Base-by-base conservation (phyloP, 2,797 vertebrate species). In the Enteromius radiatus region DNA sequence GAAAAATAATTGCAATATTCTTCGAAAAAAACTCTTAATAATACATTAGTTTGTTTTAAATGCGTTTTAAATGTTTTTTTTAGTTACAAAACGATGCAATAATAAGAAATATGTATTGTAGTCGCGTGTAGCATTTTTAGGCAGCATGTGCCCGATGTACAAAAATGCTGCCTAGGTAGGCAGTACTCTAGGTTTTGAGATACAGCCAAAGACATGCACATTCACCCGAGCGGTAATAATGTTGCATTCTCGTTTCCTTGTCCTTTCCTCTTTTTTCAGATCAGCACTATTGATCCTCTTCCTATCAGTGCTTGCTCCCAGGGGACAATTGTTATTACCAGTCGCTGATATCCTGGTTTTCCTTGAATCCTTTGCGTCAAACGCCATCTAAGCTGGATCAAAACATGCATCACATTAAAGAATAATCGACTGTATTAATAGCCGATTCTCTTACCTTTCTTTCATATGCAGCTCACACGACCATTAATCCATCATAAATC, bases 401-500 rank as follows among this genome's bases (percentile, higher is more conserved):
- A 71, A 70, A 76, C 79, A 81, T 56, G 74, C 78, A 49, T 64
- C n/a, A 15, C 43, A 43, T 81, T 75, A 49, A 70, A 80, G 26
- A 56, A 31, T 14, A 28, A 56, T 23, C 12, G 36, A 14, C 26
- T 33, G 61, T 19, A 47, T 17, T 14, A 23, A 2, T 65, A 65
- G 59, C 28, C 9, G 23, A 68, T 52, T 85, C 67, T 45, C 91
- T 92, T 86, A 94, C 94, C 93, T 94, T 86, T 90, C 77, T 82
- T 82, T 82, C 86, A 81, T 84, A 90, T 90, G 90, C 84, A 82
- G 90, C 87, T 63, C 80, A 80, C 87, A 83, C 85, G 85, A 84
- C 33, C 83, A 87, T 92, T 92, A 94, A 92, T 95, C 94, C 94
- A 94, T 94, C 88, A 87, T 91, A 88, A 52, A 86, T 84, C 1